Conservation (phyloP, 1,140 invertebrate genomes). For the Brachionus rubens region DNA sequence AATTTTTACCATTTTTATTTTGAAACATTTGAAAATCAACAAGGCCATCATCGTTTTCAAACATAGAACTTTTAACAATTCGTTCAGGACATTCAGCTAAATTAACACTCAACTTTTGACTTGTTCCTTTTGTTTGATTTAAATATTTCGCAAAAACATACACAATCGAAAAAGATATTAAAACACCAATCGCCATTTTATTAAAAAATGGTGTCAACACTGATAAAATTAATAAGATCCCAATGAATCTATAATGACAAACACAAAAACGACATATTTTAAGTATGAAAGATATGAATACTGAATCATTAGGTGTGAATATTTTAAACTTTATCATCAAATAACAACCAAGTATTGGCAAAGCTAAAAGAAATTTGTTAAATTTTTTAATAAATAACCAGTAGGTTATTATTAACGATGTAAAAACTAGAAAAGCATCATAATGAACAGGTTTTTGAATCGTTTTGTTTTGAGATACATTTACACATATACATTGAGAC, state of each 20-base stretch:
- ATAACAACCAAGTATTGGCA: not conserved
- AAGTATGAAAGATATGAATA: not conserved
- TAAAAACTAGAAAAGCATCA: not conserved
- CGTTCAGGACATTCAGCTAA: no score
- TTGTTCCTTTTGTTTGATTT: not conserved
- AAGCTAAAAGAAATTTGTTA: not conserved
- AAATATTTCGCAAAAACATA: not conserved
- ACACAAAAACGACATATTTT: not conserved
- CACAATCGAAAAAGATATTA: not conserved
- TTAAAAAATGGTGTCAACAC: not conserved
- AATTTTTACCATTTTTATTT: no score
- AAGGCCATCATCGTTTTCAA: no score
- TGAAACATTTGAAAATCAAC: no score
- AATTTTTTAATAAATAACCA: not conserved
- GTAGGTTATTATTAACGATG: not conserved
- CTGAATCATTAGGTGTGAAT: not conserved
- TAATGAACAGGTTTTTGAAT: not conserved
- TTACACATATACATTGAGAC: not conserved
- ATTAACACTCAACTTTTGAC: no score
- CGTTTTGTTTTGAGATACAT: not conserved
- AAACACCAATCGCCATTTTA: not conserved
- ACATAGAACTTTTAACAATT: no score
- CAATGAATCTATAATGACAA: not conserved
- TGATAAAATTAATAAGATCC: not conserved
- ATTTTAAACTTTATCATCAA: not conserved